Conservation (phyloP, 2,888 invertebrate species). For the Pilophorus perplexus region DNA sequence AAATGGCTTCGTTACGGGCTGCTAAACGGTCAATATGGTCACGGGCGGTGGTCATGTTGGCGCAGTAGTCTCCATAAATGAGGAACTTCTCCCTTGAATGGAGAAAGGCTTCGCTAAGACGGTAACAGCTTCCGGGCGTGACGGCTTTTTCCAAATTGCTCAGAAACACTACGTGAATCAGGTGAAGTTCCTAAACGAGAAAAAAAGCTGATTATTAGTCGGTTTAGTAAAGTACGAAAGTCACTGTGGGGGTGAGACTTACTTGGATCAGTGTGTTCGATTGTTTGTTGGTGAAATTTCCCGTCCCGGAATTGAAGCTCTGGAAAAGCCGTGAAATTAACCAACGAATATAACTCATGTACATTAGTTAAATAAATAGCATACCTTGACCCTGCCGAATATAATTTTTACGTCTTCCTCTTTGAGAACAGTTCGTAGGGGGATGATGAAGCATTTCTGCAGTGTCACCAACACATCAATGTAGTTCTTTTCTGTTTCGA, state of each 20-base stretch:
- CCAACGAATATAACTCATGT: too few species aligned
- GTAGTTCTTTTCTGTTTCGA: slow-evolving; percentile 97
- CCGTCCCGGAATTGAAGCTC: too few species aligned
- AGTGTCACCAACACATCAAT: slow-evolving; percentile 88
- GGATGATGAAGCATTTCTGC: slow-evolving; percentile 73
- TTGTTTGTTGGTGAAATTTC: too few species aligned
- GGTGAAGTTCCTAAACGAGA: slow-evolving; percentile 69
- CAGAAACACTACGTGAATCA: slow-evolving; percentile 81
- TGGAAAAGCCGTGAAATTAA: too few species aligned
- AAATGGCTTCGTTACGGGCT: slow-evolving; percentile 61
- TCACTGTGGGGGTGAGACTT: too few species aligned
- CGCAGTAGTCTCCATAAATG: slow-evolving; percentile 91
- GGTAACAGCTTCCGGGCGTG: slow-evolving; percentile 57
- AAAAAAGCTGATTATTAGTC: too few species aligned
- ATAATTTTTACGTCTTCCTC: slow-evolving; percentile 74
- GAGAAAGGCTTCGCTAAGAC: slow-evolving; percentile 80
- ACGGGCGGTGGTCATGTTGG: slow-evolving; percentile 87
- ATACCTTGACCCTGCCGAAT: slow-evolving; percentile 90
- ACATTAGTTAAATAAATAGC: too few species aligned
- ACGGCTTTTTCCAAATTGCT: slow-evolving; percentile 75
- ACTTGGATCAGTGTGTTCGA: too few species aligned
- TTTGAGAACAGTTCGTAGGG: slow-evolving; percentile 68
- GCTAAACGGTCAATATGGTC: slow-evolving; percentile 72
- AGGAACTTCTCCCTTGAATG: slow-evolving; percentile 87
- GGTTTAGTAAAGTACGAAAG: too few species aligned